Base-by-base conservation (phyloP, 2,888 invertebrate species). In the Elmis aenea region DNA sequence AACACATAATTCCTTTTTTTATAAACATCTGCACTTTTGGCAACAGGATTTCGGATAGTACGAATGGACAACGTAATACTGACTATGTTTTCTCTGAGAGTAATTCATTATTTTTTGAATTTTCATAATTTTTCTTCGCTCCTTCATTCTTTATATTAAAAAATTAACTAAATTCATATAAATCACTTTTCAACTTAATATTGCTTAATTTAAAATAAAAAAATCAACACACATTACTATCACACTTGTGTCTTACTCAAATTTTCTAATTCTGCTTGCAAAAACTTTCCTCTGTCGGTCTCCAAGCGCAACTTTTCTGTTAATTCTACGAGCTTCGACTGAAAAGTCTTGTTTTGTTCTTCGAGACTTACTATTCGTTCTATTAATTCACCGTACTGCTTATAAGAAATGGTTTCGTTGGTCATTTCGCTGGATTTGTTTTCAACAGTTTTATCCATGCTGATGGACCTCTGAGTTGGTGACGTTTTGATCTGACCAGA, bases 261-360 rank as follows among this genome's bases (percentile, higher is more conserved):
- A 63, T 82, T 84, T 49, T 83, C 82, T 35, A 84, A 64, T 61
- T 83, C 79, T 24, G 71, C 70, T 51, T 84, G 81, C 45, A 85
- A 60, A 38, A 76, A 66, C 50, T 73, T 72, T 21, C 84, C 73
- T 59, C 77, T 76, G 43, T 81, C 81, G 1, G 72, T 69, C 62
- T 85, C 85, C 28, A 74, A 67, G 28, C 75, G 73, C 32, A 85
- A 62, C 54, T 76, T 76, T 20, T 67, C 69, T 40, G 71, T 70
- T 46, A 85, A 65, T 27, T 83, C 82, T 38, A 81, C 80, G 37
- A 85, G 75, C 44, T 77, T 75, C 18, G 74, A 69, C 47, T 72
- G 76, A 66, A 77, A 74, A 51, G 67, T 68, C 21, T 73, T 68
- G 49, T 74, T 71, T 62, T 79, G 78, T 55, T 71, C 72, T 59